A percentile compares a stretch with the other conserved stretches of the same genome.
These are phyloP conservation scores for Lottia scabra DNA, from an alignment of 2,888 invertebrate genomes.

Conservation along the genomic window DNA sequence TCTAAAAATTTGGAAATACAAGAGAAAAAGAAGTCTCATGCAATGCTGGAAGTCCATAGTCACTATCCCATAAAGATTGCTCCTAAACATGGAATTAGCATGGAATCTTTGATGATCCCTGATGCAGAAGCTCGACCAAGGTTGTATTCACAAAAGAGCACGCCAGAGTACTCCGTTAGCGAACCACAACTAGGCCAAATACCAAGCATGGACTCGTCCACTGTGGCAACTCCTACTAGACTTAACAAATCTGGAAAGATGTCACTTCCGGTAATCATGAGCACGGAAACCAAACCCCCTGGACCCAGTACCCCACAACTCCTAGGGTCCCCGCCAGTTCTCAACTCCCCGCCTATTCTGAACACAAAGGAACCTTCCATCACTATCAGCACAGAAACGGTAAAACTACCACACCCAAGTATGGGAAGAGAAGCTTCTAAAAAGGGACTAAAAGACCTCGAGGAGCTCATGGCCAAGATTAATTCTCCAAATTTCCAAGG, in stretches of 20 bases:
- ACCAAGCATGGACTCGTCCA: not conserved
- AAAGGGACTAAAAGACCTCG: conserved; percentile 40
- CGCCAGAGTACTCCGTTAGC: conserved; percentile 4
- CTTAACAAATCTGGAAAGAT: not conserved
- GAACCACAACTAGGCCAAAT: not conserved
- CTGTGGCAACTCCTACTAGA: not conserved
- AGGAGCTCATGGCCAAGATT: conserved; percentile 45
- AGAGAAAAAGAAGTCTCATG: conserved; percentile 26
- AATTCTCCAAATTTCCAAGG: conserved; percentile 43
- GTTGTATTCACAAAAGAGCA: conserved; percentile 7
- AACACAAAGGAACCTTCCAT: conserved; percentile 25
- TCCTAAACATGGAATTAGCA: conserved; percentile 31
- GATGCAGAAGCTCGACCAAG: not conserved
- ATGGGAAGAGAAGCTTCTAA: conserved; percentile 39
- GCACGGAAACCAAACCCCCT: conserved; percentile 3
- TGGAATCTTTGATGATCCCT: not conserved
- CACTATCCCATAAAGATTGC: conserved; percentile 45
- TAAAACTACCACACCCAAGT: conserved; percentile 42
- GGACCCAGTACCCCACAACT: conserved; percentile 7
- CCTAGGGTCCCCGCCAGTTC: conserved; percentile 27
- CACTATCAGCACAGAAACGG: conserved; percentile 30
- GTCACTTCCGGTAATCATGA: not conserved
- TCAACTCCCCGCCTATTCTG: conserved; percentile 21
- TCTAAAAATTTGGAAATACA: conserved; percentile 28
- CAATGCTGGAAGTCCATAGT: conserved; percentile 30